Evolutionary conservation across 2,888 invertebrate species (phyloP).

Genomic region (Rotaria sp.): DNA sequence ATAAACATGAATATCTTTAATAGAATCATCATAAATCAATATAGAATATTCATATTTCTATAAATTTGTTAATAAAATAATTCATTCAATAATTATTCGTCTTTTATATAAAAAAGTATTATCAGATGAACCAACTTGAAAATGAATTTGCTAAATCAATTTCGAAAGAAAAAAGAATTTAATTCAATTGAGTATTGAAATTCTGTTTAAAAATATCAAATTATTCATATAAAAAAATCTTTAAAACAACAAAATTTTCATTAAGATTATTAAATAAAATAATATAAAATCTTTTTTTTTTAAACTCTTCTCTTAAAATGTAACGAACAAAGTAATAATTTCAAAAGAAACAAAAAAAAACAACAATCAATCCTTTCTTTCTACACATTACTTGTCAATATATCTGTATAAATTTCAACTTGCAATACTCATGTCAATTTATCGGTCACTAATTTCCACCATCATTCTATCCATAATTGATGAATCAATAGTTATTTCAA

Average conservation of each 20-base stretch:
- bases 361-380: too few relatives aligned
- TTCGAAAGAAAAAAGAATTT: neutral
- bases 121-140: neutral
- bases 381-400: neutral
- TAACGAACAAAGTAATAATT: too few relatives aligned
- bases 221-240: too few relatives aligned
- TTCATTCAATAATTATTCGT: neutral
- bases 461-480: constrained; percentile 82
- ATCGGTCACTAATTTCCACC: constrained; percentile 87
- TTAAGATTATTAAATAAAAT: too few relatives aligned
- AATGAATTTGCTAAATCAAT: neutral
- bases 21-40: neutral
- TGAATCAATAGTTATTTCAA: constrained; percentile 74
- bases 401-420: neutral
- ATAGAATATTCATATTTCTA: neutral
- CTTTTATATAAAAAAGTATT: neutral
- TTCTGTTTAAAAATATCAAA: too few relatives aligned
- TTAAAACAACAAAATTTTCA: too few relatives aligned
- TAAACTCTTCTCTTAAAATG: too few relatives aligned
- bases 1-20: neutral
- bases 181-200: too few relatives aligned
- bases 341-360: too few relatives aligned
- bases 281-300: too few relatives aligned
- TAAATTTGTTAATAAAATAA: neutral
- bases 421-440: constrained; percentile 80